These are phyloP conservation scores for Catostomus latipinnis DNA, from an alignment of 2,797 vertebrate genomes.

Conservation along the genomic window DNA sequence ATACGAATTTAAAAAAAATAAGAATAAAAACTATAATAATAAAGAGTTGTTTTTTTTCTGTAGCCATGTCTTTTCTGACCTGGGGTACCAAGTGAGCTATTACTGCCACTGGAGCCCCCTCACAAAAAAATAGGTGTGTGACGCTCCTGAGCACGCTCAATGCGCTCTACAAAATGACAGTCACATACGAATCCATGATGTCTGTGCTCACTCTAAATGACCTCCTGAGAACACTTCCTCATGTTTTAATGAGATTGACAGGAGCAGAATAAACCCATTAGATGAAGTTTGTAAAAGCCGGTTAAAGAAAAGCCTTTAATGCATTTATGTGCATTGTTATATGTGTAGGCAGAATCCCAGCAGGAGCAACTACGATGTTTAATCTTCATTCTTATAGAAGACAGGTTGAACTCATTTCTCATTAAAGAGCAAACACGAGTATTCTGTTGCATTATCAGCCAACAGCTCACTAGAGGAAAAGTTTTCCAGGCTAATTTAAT, in stretches of 20 bases:
- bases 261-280: conserved; percentile 52
- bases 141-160: not conserved
- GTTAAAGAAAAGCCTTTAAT: conserved; percentile 52
- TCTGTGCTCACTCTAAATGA: not conserved
- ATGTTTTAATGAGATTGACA: conserved; percentile 36
- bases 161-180: not conserved
- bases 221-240: conserved; percentile 12
- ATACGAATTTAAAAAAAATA: too few relatives aligned
- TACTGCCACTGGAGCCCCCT: too few relatives aligned
- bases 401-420: conserved; percentile 47
- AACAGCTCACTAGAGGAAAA: conserved; percentile 44
- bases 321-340: conserved; percentile 42
- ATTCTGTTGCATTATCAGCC: conserved; percentile 15
- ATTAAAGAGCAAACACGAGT: conserved; percentile 43
- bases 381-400: conserved; percentile 56
- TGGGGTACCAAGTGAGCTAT: too few relatives aligned
- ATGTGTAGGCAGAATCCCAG: conserved; percentile 24
- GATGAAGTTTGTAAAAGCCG: conserved; percentile 31
- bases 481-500: conserved; percentile 58
- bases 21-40: too few relatives aligned
- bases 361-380: conserved; percentile 41
- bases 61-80: too few relatives aligned
- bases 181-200: not conserved
- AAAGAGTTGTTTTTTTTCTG: too few relatives aligned
- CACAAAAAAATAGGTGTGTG: not conserved